A percentile compares a stretch with the other conserved stretches of the same genome.
Evolutionary conservation across 2,797 vertebrate species (phyloP).

Genomic region (Melanotaenia parkinsoni): DNA sequence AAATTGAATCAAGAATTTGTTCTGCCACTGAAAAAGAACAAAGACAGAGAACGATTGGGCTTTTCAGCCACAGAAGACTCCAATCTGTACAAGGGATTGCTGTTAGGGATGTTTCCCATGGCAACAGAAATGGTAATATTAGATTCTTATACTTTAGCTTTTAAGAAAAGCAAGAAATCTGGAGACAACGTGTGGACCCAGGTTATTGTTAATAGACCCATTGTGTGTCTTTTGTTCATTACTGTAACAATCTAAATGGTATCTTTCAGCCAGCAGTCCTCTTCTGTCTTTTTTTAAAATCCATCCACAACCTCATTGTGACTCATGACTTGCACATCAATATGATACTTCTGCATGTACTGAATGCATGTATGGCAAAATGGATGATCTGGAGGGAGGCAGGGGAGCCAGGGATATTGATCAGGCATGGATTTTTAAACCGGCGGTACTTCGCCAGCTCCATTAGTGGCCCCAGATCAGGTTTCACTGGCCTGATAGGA

Average conservation of each 20-base stretch:
- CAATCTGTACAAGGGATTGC: constrained; percentile 42
- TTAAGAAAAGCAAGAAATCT: constrained; percentile 48
- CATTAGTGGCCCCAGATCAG: constrained; percentile 84
- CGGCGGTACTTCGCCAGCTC: constrained; percentile 78
- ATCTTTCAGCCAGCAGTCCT: neutral
- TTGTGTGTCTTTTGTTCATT: neutral
- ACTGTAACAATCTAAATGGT: neutral
- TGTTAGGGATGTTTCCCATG: constrained; percentile 53
- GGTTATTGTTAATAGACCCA: neutral
- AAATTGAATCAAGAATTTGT: constrained; percentile 60
- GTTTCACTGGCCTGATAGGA: constrained; percentile 85
- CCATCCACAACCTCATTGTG: constrained; percentile 19
- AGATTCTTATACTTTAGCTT: constrained; percentile 57
- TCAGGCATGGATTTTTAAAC: constrained; percentile 85
- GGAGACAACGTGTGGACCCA: neutral
- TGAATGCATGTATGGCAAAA: constrained; percentile 64
- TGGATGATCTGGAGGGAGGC: constrained; percentile 68
- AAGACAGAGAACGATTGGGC: constrained; percentile 33
- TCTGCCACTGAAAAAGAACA: constrained; percentile 46
- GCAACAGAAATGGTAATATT: constrained; percentile 55
- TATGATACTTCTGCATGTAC: constrained; percentile 48
- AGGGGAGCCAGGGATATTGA: constrained; percentile 83
- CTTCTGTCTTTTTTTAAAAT: neutral
- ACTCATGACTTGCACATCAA: constrained; percentile 47
- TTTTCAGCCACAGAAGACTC: constrained; percentile 34